phyloP scores from a whole-genome alignment of 2,113 vertebrate species.

The Corynorhinus townsendii region DNA sequence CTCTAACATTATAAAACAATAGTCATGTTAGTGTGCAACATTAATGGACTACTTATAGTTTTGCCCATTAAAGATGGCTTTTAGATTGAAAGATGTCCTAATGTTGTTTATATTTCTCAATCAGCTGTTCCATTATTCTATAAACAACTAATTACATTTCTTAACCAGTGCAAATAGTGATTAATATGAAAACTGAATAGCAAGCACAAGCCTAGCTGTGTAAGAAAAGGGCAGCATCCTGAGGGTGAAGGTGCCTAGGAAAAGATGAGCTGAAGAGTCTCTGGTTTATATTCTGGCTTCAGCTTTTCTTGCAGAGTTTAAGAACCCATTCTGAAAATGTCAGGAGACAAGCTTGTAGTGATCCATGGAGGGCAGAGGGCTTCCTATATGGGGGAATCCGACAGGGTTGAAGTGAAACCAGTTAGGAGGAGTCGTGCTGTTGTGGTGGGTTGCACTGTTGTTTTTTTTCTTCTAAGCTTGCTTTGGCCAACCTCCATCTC shows the following conservation, averaged over 20 bases:
- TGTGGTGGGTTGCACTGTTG: not conserved
- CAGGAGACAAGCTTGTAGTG: not conserved
- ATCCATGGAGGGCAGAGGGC: not conserved
- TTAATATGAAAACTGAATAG: not conserved
- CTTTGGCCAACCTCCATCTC: not conserved
- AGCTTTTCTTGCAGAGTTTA: not conserved
- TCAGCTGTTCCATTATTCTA: not conserved
- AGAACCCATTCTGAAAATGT: not conserved
- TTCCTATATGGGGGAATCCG: fast-evolving
- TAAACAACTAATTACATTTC: not conserved
- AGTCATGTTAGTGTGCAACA: not conserved
- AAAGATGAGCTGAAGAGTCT: not conserved
- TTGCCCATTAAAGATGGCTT: not conserved
- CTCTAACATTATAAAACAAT: not conserved
- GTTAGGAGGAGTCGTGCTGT: not conserved
- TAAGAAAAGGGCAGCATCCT: not conserved
- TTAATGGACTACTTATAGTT: not conserved
- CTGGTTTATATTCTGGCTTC: not conserved
- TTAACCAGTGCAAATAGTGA: not conserved
- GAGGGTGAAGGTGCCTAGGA: not conserved
- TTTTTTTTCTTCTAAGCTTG: not conserved
- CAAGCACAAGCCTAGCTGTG: not conserved
- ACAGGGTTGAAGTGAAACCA: no score
- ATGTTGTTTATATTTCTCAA: not conserved
- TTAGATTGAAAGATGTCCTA: not conserved